Evolutionary conservation across 2,113 vertebrate species (phyloP).

Genomic region (Ceyx cyanopectus): DNA sequence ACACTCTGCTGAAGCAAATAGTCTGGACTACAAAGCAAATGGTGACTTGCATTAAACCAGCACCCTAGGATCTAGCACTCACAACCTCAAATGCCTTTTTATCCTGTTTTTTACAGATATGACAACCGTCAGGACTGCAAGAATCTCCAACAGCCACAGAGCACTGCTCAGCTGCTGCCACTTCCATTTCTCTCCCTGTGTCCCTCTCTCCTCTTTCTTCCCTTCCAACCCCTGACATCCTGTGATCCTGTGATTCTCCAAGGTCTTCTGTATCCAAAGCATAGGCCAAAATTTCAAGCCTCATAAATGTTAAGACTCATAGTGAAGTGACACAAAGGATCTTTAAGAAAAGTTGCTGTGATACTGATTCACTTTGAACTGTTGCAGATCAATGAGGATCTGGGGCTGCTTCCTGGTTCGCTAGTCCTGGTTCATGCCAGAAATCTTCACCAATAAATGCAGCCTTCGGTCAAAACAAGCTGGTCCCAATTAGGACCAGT

Average conservation of each 20-base stretch:
- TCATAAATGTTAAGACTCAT: neutral
- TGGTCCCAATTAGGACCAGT: slow-evolving; percentile 30
- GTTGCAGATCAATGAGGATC: neutral
- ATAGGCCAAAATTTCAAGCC: neutral
- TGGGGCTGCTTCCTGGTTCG: neutral
- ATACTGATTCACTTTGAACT: slow-evolving; percentile 4
- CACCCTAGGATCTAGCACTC: neutral
- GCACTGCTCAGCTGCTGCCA: neutral
- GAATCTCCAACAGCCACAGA: neutral
- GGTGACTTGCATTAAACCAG: neutral
- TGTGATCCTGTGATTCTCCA: neutral
- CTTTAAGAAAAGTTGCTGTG: neutral
- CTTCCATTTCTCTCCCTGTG: neutral
- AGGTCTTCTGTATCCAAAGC: neutral
- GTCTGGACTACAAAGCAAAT: neutral
- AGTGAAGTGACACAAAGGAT: neutral
- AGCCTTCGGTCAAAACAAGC: neutral
- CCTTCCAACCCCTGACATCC: too few species aligned
- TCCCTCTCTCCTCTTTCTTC: neutral
- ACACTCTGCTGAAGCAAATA: accelerated
- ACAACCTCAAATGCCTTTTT: neutral
- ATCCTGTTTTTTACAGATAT: neutral
- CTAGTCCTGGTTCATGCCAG: neutral
- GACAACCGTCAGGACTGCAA: accelerated
- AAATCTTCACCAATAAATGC: neutral